A percentile compares a stretch with the other conserved stretches of the same genome.
Conservation (phyloP, 2,113 vertebrate genomes). For the Tautogolabrus adspersus region DNA sequence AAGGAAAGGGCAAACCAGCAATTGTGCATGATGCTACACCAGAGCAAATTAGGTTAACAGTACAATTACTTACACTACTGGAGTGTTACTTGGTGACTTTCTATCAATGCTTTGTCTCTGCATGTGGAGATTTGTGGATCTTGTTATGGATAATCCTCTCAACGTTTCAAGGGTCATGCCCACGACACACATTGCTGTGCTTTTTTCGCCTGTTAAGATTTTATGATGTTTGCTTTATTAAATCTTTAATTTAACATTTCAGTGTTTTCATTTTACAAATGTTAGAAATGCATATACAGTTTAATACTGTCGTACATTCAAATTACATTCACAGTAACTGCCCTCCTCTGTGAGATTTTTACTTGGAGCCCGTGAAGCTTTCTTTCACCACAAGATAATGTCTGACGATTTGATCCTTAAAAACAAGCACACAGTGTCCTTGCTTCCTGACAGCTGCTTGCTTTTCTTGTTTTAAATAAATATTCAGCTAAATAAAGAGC, state of each 20-base stretch:
- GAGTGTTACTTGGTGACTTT: background rate
- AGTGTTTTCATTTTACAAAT: background rate
- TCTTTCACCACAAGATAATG: background rate
- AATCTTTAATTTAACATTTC: background rate
- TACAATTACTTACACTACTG: background rate
- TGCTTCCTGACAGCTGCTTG: conserved; percentile 4
- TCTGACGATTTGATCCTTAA: background rate
- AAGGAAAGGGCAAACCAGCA: conserved; percentile 1
- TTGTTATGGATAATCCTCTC: background rate
- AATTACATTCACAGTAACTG: no score
- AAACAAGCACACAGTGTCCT: background rate
- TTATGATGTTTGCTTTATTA: background rate
- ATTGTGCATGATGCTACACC: background rate
- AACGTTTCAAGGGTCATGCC: background rate
- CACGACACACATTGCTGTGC: no score
- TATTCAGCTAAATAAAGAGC: background rate
- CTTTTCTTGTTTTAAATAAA: conserved; percentile 20
- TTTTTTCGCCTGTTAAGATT: background rate
- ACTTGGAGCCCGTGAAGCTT: background rate
- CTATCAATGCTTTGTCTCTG: background rate
- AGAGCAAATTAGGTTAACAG: background rate
- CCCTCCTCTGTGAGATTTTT: background rate
- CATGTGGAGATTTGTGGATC: background rate
- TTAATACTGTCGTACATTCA: no score
- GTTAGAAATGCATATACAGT: no score